phyloP scores from a whole-genome alignment of 2,888 invertebrate genomes.

The Lycophotia porphyrea region DNA sequence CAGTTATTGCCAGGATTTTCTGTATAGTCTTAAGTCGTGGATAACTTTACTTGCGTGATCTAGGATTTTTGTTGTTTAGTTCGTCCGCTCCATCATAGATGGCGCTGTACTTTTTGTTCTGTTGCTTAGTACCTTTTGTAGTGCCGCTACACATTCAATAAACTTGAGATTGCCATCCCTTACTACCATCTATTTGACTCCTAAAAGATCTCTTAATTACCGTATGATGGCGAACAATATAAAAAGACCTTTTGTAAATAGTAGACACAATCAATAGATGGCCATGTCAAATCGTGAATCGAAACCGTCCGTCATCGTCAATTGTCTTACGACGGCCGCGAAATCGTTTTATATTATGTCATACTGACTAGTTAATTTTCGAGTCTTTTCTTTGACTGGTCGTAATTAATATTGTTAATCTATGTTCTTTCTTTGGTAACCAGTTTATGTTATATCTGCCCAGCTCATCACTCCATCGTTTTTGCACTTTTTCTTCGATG shows the following conservation, averaged over 20 bases:
- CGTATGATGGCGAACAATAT: constrained; percentile 14
- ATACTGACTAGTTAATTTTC: constrained; percentile 35
- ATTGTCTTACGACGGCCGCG: constrained; percentile 67
- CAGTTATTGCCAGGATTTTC: too few species aligned
- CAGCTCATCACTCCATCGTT: not conserved
- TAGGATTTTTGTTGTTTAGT: too few species aligned
- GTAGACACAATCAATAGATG: constrained; percentile 42
- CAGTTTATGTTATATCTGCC: not conserved
- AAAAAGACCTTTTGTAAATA: constrained; percentile 52
- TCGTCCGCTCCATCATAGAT: too few species aligned
- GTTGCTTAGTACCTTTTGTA: too few species aligned
- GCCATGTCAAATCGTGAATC: constrained; percentile 71
- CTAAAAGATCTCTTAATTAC: constrained; percentile 7
- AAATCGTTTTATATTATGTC: constrained; percentile 63
- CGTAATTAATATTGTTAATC: not conserved
- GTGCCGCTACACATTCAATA: too few species aligned
- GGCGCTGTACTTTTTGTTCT: too few species aligned
- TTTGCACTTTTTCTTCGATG: not conserved
- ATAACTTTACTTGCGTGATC: too few species aligned
- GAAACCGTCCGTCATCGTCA: constrained; percentile 63
- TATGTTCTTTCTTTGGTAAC: not conserved
- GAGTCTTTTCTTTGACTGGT: not conserved
- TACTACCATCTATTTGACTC: not conserved
- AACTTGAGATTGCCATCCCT: not conserved
- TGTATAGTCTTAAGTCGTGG: too few species aligned